Evolutionary conservation across 2,888 invertebrate genomes (phyloP).

Genomic region (Tenthredo scrophulariae): DNA sequence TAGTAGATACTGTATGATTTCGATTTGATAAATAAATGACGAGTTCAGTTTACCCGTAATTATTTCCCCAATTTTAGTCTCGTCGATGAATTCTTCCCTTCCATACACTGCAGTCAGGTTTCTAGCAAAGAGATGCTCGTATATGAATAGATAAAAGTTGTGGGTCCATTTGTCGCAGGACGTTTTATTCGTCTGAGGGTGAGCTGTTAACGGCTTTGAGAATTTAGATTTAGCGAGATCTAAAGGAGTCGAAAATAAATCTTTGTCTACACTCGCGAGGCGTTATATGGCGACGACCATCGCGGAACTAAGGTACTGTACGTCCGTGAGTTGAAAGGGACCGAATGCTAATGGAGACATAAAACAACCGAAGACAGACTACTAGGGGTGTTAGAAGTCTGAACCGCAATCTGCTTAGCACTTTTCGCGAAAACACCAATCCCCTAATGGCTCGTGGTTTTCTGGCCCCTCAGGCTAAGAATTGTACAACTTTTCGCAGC

Average conservation of each 20-base stretch:
- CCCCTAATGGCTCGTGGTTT: constrained; percentile 22
- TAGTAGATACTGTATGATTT: neutral
- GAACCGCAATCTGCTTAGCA: constrained; percentile 54
- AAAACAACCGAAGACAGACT: constrained; percentile 54
- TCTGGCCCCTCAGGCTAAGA: neutral
- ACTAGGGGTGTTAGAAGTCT: constrained; percentile 26
- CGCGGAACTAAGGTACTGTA: constrained; percentile 45
- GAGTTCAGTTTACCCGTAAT: neutral
- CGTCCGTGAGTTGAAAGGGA: constrained; percentile 33
- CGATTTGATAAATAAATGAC: neutral
- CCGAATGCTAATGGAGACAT: constrained; percentile 55
- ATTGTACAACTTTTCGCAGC: neutral
- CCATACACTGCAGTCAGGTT: neutral
- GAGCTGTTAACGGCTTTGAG: constrained; percentile 38
- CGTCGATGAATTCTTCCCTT: too few relatives aligned
- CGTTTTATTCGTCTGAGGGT: neutral
- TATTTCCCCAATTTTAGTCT: neutral
- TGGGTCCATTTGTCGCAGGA: constrained; percentile 41
- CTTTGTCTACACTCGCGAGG: constrained; percentile 20
- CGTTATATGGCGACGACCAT: constrained; percentile 11
- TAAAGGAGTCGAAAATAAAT: constrained; percentile 37
- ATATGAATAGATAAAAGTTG: constrained; percentile 16
- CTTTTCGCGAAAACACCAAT: constrained; percentile 50
- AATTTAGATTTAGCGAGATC: constrained; percentile 53
- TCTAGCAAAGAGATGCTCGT: neutral